These are phyloP conservation scores for Petrolisthes cinctipes DNA, from an alignment of 2,888 invertebrate genomes.

Conservation along the genomic window DNA sequence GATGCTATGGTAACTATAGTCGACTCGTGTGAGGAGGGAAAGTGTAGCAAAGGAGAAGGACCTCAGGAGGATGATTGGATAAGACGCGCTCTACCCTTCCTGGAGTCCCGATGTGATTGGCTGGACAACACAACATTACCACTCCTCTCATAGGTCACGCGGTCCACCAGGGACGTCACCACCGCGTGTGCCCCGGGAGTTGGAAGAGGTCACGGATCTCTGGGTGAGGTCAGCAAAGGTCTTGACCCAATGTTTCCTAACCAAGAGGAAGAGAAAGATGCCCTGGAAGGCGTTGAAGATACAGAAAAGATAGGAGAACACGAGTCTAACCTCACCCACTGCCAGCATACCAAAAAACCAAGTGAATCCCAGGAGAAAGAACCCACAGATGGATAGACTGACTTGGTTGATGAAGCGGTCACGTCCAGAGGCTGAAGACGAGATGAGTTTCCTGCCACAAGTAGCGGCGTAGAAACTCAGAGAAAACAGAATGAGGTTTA, in stretches of 20 bases:
- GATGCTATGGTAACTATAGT: too few relatives aligned
- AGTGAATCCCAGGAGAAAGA: constrained; percentile 69
- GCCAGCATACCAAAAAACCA: constrained; percentile 70
- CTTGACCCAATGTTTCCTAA: constrained; percentile 42
- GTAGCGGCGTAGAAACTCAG: constrained; percentile 71
- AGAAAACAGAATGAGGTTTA: constrained; percentile 74
- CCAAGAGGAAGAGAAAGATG: constrained; percentile 58
- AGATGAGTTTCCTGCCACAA: constrained; percentile 71
- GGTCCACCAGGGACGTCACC: constrained; percentile 11
- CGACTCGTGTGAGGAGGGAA: too few relatives aligned
- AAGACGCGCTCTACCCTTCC: too few relatives aligned
- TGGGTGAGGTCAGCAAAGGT: constrained; percentile 54
- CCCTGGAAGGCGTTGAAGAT: constrained; percentile 68
- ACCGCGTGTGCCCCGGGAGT: constrained; percentile 25
- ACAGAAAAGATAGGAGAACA: constrained; percentile 69
- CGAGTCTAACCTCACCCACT: constrained; percentile 67
- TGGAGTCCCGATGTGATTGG: too few relatives aligned
- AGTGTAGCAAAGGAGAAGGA: too few relatives aligned
- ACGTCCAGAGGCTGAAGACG: constrained; percentile 71
- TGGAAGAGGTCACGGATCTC: constrained; percentile 22
- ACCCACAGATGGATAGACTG: constrained; percentile 69
- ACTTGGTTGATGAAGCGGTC: constrained; percentile 68
- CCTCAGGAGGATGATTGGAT: too few relatives aligned
- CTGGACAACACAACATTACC: constrained; percentile 33
- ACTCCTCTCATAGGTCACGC: constrained; percentile 39